Base-by-base conservation (phyloP, 1,140 invertebrate species). In the Ptiloglossa arizonensis region DNA sequence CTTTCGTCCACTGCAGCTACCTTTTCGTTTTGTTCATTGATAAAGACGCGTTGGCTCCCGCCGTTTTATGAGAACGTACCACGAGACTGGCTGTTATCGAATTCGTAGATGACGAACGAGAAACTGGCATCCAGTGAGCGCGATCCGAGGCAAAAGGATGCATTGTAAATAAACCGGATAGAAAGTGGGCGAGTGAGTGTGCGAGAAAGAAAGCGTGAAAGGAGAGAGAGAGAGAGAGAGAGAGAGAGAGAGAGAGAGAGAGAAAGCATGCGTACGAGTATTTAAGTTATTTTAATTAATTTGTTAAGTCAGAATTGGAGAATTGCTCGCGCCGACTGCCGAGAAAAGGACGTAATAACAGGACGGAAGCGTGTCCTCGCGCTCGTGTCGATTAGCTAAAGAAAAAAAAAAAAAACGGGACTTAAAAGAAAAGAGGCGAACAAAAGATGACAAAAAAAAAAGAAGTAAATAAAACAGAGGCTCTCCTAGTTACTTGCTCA, bases 401-500 rank as follows among this genome's bases (percentile, higher is more conserved):
- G 24, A 62, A 60, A 29, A 22, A 62, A 41, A 38, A 17, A 24
- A 9, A 50, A 38, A 75, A 44, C 27, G 41, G 27, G 48, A 46
- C 79, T 59, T 56, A 38, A 56, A 50, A 69, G 62, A 35, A 64
- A 46, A 69, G 5, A 46, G 69, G 35, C 24, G 38, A 38, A 46
- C 17, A 79, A 67, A 44, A 63, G 29, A 62, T 5, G 19, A n/a
- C 15, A 50, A 38, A 62, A 64, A 38, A 66, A 54, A 56, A 80
- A 22, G 59, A 41, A 60, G 41, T 82, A 75, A 78, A 56, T 66
- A 66, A 74, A 66, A 79, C 46, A 70, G 66, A 64, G 32, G 48
- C 64, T 75, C 81, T 87, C 80, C 81, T 82, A 88, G 86, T 88
- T 86, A 88, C 81, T 87, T 88, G 87, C 87, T 88, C 87, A 87